Base-by-base conservation (phyloP, 2,888 invertebrate species). In the Herminia tarsipennalis region DNA sequence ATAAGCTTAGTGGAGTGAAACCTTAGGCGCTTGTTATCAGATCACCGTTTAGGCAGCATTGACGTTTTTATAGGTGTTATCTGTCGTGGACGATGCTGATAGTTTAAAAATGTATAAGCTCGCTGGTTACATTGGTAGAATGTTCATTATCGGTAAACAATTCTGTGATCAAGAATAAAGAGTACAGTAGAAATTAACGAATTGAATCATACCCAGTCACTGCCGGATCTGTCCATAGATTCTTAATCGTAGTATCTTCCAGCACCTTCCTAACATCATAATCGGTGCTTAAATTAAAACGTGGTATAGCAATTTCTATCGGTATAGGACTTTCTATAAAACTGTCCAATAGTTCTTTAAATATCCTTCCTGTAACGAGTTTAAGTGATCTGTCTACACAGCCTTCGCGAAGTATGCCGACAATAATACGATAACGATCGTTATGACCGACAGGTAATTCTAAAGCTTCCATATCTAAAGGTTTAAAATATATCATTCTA, bases 221-320 rank as follows among this genome's bases (percentile, higher is more conserved):
- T 21, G 8, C 3, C 3, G 35, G 28, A 17, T 42, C 22, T 16
- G 16, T 12, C 28, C 28, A 35, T 1, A 42, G 5, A 10, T 27
- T 21, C 10, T 27, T 33, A 14, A 42, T 9, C 16, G 34, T 28
- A 3, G 18, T 16, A 16, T 20, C 14, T 35, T 42, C 41, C 10
- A 42, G 12, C 10, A 34, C 21, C 2, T 3, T n/a, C 16, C 13
- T 42, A 1, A 34, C 21, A 14, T 42, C 21, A 5, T 16, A 28
- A 18, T 29, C 34, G 1, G 28, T 6, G 4, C 20, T 27, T 10
- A 42, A 10, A 21, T 10, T 21, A n/a, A 42, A 18, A 0, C 34
- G 27, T 3, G 41, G 41, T 20, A 42, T 35, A n/a, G 41, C 41
- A 1, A 42, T 35, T 3, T 42, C 28, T 22, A 42, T 34, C 3